phyloP scores from a whole-genome alignment of 2,113 vertebrate species.

The Malurus elegans region DNA sequence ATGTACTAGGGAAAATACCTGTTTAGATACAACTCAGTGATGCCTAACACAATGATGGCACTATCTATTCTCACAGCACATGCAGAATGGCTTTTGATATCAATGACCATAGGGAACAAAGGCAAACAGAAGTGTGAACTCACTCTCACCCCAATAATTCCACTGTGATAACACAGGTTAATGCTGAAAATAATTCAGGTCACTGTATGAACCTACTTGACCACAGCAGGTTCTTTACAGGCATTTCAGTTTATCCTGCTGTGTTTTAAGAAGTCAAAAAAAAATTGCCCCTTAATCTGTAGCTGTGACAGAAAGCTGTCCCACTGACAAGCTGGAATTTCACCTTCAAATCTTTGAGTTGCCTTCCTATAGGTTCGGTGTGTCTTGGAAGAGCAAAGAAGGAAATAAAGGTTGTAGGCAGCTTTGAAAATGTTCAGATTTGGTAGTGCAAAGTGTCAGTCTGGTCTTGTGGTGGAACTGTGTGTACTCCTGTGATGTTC shows the following conservation, averaged over 20 bases:
- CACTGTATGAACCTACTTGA: not conserved
- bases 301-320: not conserved
- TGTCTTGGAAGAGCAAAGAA: not conserved
- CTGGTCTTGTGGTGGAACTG: not conserved
- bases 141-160: conserved; percentile 25
- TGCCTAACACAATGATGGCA: not conserved
- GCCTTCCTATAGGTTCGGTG: not conserved
- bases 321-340: not conserved
- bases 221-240: not conserved
- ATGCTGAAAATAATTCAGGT: conserved; percentile 47
- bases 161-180: conserved; percentile 31
- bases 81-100: conserved; percentile 11
- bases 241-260: not conserved
- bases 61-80: conserved; percentile 30
- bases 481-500: not conserved
- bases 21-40: not conserved
- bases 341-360: not conserved
- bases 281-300: not conserved
- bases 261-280: not conserved
- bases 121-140: conserved; percentile 15
- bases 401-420: not conserved
- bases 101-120: conserved; percentile 24
- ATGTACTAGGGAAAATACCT: not conserved
- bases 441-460: not conserved
- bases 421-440: not conserved